Conservation (phyloP, 2,797 vertebrate genomes). For the Squalus acanthias region DNA sequence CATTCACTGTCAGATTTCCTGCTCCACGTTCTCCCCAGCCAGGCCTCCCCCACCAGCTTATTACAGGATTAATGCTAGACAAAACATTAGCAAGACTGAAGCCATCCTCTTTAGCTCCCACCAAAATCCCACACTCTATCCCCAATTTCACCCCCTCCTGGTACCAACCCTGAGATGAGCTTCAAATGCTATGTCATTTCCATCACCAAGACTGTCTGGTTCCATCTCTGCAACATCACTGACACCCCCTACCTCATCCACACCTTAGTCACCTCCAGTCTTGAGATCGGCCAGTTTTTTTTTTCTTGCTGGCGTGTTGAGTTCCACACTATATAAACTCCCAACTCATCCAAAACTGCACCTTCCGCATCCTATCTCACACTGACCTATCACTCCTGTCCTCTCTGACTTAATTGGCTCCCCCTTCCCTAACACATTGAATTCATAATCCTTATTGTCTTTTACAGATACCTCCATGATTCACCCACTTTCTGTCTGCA, state of each 20-base stretch:
- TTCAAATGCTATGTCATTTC: background rate
- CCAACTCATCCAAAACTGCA: background rate
- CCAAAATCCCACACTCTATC: background rate
- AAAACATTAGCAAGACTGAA: background rate
- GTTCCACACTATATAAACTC: background rate
- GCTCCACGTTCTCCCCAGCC: background rate
- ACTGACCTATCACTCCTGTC: background rate
- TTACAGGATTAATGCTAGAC: background rate
- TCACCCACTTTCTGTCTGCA: background rate
- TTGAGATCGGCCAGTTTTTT: background rate
- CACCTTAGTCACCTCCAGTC: background rate
- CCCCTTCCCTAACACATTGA: background rate
- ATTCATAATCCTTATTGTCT: background rate
- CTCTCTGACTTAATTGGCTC: background rate
- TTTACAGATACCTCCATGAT: background rate
- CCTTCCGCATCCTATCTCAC: background rate
- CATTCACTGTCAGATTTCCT: background rate
- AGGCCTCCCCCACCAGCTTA: background rate
- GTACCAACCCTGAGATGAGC: background rate
- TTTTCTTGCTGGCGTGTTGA: background rate
- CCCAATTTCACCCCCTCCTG: background rate
- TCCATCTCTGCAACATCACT: background rate
- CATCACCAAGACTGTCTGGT: background rate
- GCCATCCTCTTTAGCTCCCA: background rate
- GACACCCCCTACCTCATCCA: background rate